These are phyloP conservation scores for Poecilia picta DNA, from an alignment of 2,797 vertebrate species.

Conservation along the genomic window DNA sequence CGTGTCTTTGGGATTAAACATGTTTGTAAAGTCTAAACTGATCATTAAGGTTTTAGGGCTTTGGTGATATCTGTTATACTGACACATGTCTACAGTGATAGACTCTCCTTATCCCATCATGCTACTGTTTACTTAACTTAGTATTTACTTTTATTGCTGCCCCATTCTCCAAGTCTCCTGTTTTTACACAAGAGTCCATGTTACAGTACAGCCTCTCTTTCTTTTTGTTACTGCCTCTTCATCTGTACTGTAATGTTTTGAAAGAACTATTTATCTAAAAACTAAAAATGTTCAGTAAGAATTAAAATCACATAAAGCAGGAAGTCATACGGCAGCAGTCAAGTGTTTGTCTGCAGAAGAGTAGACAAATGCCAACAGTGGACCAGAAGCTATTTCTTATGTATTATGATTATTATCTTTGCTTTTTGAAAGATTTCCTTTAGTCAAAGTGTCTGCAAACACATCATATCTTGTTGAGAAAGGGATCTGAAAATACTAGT, in stretches of 20 bases:
- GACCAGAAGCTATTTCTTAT: neutral
- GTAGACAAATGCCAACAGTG: neutral
- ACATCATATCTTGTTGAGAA: neutral
- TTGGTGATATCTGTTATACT: neutral
- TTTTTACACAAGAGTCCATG: neutral
- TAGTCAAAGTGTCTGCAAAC: neutral
- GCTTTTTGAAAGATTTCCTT: neutral
- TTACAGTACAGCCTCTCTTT: neutral
- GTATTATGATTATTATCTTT: neutral
- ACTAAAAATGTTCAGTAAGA: neutral
- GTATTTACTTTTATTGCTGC: neutral
- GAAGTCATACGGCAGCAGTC: neutral
- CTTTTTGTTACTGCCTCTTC: neutral
- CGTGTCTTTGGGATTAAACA: neutral
- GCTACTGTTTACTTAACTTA: neutral
- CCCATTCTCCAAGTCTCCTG: neutral
- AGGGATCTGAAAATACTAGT: constrained; percentile 1
- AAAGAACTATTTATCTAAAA: neutral
- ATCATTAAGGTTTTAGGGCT: neutral
- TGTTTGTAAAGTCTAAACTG: neutral
- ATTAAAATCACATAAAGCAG: neutral
- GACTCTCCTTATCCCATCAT: neutral
- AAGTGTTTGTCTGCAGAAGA: neutral
- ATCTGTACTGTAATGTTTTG: constrained; percentile 9
- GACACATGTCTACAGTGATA: constrained; percentile 2